Evolutionary conservation across 2,797 vertebrate species (phyloP).

Genomic region (Cryptoprocta ferox): DNA sequence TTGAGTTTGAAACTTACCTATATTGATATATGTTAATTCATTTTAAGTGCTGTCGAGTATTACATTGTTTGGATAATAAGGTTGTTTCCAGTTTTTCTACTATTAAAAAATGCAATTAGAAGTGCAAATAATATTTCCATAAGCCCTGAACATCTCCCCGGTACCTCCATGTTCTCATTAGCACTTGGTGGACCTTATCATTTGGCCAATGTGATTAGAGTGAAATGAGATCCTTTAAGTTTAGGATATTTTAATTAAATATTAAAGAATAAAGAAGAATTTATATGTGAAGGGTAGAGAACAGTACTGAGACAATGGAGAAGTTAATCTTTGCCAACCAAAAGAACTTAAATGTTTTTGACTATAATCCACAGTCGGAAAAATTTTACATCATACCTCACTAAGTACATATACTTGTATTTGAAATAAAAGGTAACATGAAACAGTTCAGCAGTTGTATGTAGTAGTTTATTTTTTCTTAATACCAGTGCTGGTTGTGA

Average conservation of each 20-base stretch:
- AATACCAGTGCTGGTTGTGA: not conserved
- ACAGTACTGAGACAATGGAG: not conserved
- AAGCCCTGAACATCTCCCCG: not conserved
- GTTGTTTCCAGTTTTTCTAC: not conserved
- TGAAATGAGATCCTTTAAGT: conserved; percentile 7
- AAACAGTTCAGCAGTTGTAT: not conserved
- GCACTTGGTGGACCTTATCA: not conserved
- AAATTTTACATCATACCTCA: not conserved
- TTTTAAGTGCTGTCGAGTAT: not conserved
- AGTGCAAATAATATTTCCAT: conserved; percentile 31
- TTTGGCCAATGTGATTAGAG: not conserved
- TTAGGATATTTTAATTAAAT: conserved; percentile 44
- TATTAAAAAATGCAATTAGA: conserved; percentile 18
- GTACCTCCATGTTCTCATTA: not conserved
- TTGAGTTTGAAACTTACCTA: conserved; percentile 6
- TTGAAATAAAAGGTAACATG: conserved; percentile 31
- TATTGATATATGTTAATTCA: conserved; percentile 2
- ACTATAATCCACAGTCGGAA: not conserved
- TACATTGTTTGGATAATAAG: conserved; percentile 14
- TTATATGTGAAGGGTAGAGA: not conserved
- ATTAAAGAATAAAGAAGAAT: not conserved
- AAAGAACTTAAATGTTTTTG: not conserved
- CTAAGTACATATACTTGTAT: not conserved
- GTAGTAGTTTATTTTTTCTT: conserved; percentile 19
- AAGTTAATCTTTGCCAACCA: conserved; percentile 13